Evolutionary conservation across 2,797 vertebrate genomes (phyloP).

Genomic region (Acanthiza pusilla): DNA sequence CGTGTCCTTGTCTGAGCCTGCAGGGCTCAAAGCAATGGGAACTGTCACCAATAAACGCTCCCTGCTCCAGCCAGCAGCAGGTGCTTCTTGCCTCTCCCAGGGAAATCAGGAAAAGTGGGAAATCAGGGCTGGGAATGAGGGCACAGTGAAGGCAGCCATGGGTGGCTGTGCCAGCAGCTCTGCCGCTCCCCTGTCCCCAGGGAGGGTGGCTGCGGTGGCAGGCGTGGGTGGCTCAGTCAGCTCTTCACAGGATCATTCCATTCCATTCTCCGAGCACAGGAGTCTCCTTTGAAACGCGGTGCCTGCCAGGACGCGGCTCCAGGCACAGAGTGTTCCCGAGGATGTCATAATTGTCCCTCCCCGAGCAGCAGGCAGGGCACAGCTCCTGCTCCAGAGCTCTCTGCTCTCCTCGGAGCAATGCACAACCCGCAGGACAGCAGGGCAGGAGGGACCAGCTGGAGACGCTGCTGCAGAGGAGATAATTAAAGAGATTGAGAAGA

Average conservation of each 20-base stretch:
- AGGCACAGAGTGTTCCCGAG: not conserved
- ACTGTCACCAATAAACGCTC: not conserved
- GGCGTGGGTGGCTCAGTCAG: not conserved
- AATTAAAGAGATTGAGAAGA: not conserved
- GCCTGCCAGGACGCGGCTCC: not conserved
- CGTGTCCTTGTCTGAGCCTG: not conserved
- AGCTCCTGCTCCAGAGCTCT: not conserved
- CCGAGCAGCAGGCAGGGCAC: not conserved
- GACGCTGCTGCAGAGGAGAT: not conserved
- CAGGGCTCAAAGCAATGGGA: not conserved
- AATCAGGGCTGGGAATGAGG: not conserved
- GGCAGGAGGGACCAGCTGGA: not conserved
- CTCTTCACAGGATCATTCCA: rapidly evolving
- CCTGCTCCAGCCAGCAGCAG: too few relatives aligned
- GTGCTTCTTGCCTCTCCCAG: not conserved
- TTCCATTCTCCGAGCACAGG: rapidly evolving
- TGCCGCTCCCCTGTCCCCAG: not conserved
- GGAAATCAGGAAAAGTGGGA: not conserved
- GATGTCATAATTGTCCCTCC: not conserved
- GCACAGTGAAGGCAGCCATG: not conserved
- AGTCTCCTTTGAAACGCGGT: not conserved
- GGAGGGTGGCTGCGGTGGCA: not conserved
- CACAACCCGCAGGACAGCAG: not conserved
- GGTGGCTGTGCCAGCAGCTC: not conserved
- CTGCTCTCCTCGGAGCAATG: not conserved